These are phyloP conservation scores for Thamnophis sirtalis DNA, from an alignment of 2,113 vertebrate species.

Conservation along the genomic window DNA sequence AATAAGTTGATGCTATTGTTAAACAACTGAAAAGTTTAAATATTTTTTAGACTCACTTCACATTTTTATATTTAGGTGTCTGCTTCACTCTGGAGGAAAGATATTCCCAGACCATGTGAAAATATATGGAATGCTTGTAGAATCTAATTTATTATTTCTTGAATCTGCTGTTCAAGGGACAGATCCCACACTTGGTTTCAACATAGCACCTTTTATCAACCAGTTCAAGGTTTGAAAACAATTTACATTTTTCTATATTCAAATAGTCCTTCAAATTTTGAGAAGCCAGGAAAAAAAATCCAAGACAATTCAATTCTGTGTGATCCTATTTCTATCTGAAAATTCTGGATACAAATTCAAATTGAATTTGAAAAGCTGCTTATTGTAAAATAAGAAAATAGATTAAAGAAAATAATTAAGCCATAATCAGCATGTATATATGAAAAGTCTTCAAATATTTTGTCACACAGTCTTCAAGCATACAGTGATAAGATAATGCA, in stretches of 20 bases:
- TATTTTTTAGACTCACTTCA: not conserved
- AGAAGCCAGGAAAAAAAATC: not conserved
- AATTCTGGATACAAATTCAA: no score
- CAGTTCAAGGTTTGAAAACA: conserved; percentile 84
- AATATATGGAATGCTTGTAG: conserved; percentile 86
- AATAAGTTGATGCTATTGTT: not conserved
- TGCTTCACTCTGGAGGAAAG: conserved; percentile 88
- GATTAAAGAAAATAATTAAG: not conserved
- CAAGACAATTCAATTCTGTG: not conserved
- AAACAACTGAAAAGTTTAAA: not conserved
- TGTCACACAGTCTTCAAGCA: not conserved
- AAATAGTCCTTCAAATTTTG: not conserved
- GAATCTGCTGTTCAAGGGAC: conserved; percentile 91
- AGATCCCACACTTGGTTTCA: conserved; percentile 88
- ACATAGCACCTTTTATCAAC: conserved; percentile 95
- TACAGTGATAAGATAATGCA: not conserved
- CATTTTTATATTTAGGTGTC: conserved; percentile 72
- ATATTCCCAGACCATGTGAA: conserved; percentile 89
- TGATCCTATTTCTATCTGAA: not conserved
- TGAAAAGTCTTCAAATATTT: not conserved
- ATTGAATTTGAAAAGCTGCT: not conserved
- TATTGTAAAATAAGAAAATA: not conserved
- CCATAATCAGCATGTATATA: not conserved
- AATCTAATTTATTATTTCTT: conserved; percentile 82
- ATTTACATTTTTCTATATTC: not conserved